phyloP scores from a whole-genome alignment of 2,113 vertebrate genomes.

The Marcusenius ussheri region DNA sequence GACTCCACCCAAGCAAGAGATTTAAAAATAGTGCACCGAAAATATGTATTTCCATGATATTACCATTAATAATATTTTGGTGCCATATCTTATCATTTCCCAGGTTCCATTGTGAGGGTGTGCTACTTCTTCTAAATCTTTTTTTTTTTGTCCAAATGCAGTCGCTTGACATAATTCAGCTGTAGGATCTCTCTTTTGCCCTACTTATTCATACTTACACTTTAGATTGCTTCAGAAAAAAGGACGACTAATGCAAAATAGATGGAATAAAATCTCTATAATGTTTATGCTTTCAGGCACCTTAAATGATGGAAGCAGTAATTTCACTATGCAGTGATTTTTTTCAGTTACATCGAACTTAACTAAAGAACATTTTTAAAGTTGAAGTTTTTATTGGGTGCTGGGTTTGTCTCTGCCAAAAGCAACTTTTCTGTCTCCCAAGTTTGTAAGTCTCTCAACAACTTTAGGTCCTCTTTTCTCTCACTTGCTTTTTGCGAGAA shows the following conservation, averaged over 20 bases:
- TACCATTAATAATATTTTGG: not conserved
- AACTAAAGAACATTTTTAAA: not conserved
- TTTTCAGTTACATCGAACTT: not conserved
- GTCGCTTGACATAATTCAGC: not conserved
- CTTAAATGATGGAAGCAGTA: slow-evolving; percentile 4
- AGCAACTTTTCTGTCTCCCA: not conserved
- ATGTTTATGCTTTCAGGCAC: slow-evolving; percentile 1
- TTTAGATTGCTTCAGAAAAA: not conserved
- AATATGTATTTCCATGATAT: not conserved
- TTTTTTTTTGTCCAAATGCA: not conserved
- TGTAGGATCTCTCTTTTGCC: not conserved
- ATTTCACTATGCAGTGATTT: not conserved
- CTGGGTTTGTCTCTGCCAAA: not conserved
- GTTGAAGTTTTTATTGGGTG: not conserved
- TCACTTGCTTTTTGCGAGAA: not conserved
- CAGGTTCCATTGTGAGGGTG: not conserved
- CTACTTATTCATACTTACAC: not conserved
- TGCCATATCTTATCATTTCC: not conserved
- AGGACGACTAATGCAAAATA: slow-evolving; percentile 3
- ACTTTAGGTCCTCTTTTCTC: not conserved
- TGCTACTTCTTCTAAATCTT: not conserved
- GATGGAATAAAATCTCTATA: not conserved
- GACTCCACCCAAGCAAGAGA: not conserved
- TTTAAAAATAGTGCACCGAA: not conserved
- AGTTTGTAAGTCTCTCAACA: not conserved